Base-by-base conservation (phyloP, 92 coral and sea anemone genomes). In the Actinernus sp. region DNA sequence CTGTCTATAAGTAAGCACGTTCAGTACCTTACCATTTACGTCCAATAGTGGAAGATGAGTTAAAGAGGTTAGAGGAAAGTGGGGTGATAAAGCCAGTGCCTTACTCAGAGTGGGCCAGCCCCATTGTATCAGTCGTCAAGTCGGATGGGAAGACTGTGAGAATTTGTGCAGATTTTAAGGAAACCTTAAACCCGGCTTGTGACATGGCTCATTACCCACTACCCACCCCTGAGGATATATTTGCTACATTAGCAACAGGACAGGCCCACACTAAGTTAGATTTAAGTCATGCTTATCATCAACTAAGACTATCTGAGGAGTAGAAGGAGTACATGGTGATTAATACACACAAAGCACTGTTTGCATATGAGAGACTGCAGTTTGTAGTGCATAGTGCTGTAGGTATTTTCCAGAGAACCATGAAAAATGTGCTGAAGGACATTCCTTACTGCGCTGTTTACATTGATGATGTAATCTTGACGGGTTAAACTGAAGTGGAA, bases 11-110 rank as follows among this genome's bases (percentile, higher is more conserved):
- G 19, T 20, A 5, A 45, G 71, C 71, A 8, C 3, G 58, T 11
- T 21, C 71, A 41, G 71, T 63, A 21, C 71, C 55, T 10, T 63
- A 63, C 27, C 71, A 63, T 63, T 45, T 63, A 45, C 57, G 71
- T 45, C 34, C 71, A 3, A 41, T 41, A 16, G 71, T 63, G 33
- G 58, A 41, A 27, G 58, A 29, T 11, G 71, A 63, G 55, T 63
- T 63, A 45, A 17, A 6, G 30, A 23, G 58, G 25, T 40, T 31
- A 26, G 63, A 56, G 24, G 29, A 56, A 40, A 3, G 46, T 25
- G 50, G 63, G 14, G 46, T 56, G 29, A 56, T 56, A 4, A 56
- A 56, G 43, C 43, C 43, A 17, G 41, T 3, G 24, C 44, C 63
- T 28, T 63, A 41, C 4, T 63, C 71, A 45, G 41, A 63, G 33